phyloP scores from a whole-genome alignment of 2,113 vertebrate species.

The Coptodon bakossiorum region DNA sequence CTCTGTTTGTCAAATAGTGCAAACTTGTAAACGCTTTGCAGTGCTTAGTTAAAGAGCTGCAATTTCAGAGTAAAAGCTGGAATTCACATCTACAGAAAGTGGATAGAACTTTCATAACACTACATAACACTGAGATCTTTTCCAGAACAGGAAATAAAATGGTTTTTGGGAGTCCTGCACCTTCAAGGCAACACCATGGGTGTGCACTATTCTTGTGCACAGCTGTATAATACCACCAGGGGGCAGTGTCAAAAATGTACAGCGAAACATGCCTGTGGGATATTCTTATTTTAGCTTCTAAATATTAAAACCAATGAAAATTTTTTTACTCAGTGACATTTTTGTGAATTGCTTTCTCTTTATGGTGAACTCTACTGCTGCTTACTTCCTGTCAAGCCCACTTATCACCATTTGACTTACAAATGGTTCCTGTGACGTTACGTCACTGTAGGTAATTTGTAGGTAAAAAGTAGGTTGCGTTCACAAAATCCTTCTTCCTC shows the following conservation, averaged over 20 bases:
- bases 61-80: background rate
- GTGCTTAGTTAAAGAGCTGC: background rate
- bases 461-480: background rate
- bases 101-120: background rate
- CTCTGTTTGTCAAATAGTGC: background rate
- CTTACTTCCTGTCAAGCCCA: background rate
- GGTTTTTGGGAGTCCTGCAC: background rate
- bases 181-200: background rate
- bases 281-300: background rate
- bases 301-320: background rate
- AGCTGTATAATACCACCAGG: background rate
- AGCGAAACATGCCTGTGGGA: background rate
- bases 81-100: background rate
- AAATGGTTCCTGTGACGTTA: background rate
- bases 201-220: background rate
- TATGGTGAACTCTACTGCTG: background rate
- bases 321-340: background rate
- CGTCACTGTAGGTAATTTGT: background rate
- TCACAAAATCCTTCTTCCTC: background rate
- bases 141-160: background rate
- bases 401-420: background rate
- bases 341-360: background rate
- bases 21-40: background rate
- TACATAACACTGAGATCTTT: background rate
- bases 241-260: background rate